phyloP scores from a whole-genome alignment of 2,888 invertebrate species.

The Clostera curtula region DNA sequence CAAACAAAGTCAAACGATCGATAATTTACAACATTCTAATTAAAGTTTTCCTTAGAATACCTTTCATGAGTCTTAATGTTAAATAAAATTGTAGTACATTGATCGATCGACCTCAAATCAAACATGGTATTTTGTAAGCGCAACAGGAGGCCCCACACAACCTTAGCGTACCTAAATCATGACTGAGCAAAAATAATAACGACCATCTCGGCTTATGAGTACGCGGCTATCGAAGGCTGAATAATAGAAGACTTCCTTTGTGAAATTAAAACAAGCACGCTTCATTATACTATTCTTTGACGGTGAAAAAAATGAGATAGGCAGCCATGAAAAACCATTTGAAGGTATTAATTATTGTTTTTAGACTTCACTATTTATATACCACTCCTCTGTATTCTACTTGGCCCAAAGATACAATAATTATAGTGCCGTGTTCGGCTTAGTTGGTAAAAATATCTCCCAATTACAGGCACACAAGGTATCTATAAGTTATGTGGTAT shows the following conservation, averaged over 20 bases:
- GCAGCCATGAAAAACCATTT: not conserved
- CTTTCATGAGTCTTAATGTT: conserved; percentile 13
- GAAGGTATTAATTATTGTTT: no score
- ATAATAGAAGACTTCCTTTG: conserved; percentile 20
- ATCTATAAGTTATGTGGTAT: no score
- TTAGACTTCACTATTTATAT: no score
- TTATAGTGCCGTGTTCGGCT: no score
- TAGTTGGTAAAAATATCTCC: no score
- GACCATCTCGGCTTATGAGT: conserved; percentile 14
- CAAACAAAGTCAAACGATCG: conserved; percentile 17
- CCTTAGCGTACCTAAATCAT: conserved; percentile 30
- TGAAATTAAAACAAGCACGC: conserved; percentile 7
- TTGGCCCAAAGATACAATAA: no score
- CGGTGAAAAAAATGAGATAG: not conserved
- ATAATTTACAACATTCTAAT: conserved; percentile 27
- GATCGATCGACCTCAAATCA: conserved; percentile 25
- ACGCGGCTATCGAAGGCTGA: conserved; percentile 11
- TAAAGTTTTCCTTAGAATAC: conserved; percentile 10
- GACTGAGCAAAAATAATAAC: conserved; percentile 27
- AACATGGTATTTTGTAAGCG: conserved; percentile 22
- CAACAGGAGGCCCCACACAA: conserved; percentile 26
- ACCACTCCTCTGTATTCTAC: no score
- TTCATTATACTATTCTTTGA: conserved; percentile 3
- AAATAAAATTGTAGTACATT: conserved; percentile 19
- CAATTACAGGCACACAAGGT: no score